Percentiles rank a stretch among this genome's conserved stretches.
Conservation (phyloP, 2,797 vertebrate species). For the Lerista edwardsae region DNA sequence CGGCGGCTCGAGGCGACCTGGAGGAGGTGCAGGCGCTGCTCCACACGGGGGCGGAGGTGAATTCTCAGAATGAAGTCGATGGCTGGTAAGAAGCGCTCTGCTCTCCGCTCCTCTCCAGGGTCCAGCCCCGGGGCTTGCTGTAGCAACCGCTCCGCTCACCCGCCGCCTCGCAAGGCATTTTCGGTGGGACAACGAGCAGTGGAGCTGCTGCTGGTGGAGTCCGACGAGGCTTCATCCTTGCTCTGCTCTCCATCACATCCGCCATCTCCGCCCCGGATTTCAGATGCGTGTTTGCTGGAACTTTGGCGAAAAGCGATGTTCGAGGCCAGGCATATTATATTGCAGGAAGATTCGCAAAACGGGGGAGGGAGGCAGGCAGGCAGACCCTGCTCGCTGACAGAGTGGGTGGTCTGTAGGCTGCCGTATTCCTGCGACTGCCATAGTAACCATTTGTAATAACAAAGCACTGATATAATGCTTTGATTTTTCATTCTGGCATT, state of each 20-base stretch:
- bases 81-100: slow-evolving; percentile 85
- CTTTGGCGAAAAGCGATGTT: background rate
- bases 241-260: too few species aligned
- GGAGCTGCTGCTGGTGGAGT: too few species aligned
- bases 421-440: too few species aligned
- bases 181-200: background rate
- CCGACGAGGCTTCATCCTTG: too few species aligned
- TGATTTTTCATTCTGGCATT: too few species aligned
- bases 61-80: slow-evolving; percentile 92
- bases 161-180: background rate
- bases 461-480: too few species aligned
- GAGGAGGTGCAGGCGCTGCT: slow-evolving; percentile 89
- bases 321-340: background rate
- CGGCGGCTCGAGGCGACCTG: slow-evolving; percentile 90
- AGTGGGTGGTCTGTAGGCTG: too few species aligned
- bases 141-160: background rate
- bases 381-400: background rate
- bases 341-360: background rate
- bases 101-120: too few species aligned
- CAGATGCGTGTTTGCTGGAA: background rate
- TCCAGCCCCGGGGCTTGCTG: background rate
- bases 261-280: background rate
- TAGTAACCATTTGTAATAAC: too few species aligned
- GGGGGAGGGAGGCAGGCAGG: background rate
- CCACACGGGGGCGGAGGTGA: slow-evolving; percentile 87